Evolutionary conservation across 2,113 vertebrate genomes (phyloP), one percentile per base, ranked within the genome.

Genomic region (Eclectus roratus): DNA sequence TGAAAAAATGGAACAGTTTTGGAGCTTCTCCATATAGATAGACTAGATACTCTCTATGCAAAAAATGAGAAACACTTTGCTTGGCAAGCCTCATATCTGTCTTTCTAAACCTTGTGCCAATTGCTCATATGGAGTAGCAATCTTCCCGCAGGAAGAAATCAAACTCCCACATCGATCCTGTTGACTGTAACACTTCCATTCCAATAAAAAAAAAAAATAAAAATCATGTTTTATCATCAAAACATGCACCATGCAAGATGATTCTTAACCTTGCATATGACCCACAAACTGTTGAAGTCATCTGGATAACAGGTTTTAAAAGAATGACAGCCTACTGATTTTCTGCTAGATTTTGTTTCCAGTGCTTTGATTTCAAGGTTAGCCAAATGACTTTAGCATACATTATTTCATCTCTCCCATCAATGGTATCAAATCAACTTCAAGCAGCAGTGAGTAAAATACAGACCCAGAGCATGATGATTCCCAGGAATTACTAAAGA

Each of bases 371-470:
- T 95, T 97, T 97, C 90, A 64, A 78, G 77, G 88, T 85, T 66
- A 41, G 91, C 89, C 85, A 97, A 98, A 98, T 96, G 89, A 96
- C 96, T 98, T 98, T 97, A 97, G 80, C 97, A 98, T 50, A 80
- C 93, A 21, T 87, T 92, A 83, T 56, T 88, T 84, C 89, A 92
- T 87, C 86, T 87, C 90, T 93, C 86, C 86, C 94, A 85, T 93
- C 95, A 91, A 47, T 0, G 2, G 71, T 95, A 97, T 92, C 92
- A 94, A 96, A 97, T 95, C 78, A 78, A 91, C 94, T 88, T 89
- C 60, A 93, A 96, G 91, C 18, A 7, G 80, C 23, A 93, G 46
- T 16, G 46, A 12, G 7, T 77, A 79, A 97, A 64, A 94, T 6
- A 80, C 49, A 91, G 68, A 55, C 49, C 79, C 16, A 19, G 80